Evolutionary conservation across 1,140 invertebrate genomes (phyloP).

Genomic region (Scaptodrosophila lebanonensis): DNA sequence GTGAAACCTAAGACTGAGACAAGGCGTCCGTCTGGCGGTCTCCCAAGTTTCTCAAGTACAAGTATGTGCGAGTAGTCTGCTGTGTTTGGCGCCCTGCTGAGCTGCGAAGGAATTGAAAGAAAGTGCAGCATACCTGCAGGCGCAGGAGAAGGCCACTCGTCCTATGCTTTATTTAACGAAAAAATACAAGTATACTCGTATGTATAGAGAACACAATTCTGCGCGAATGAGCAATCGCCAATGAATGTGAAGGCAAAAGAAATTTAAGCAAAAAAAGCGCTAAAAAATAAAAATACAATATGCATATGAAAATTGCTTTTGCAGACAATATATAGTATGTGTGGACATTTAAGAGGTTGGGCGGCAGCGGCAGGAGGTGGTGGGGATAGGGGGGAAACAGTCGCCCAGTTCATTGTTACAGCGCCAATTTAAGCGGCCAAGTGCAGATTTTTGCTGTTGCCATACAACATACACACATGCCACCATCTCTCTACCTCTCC

Average conservation of each 20-base stretch:
- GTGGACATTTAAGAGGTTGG: too few relatives aligned
- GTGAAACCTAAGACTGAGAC: conserved; percentile 5
- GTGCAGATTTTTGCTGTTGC: too few relatives aligned
- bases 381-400: too few relatives aligned
- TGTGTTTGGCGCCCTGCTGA: too few relatives aligned
- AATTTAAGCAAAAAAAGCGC: conserved; percentile 1
- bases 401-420: too few relatives aligned
- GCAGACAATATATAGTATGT: too few relatives aligned
- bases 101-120: neutral
- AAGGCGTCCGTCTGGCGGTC: neutral
- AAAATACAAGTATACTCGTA: too few relatives aligned
- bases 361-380: too few relatives aligned
- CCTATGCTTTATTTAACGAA: neutral
- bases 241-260: neutral
- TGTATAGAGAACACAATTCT: conserved; percentile 1
- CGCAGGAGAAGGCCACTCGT: conserved; percentile 5
- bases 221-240: conserved; percentile 2
- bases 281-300: conserved; percentile 3
- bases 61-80: too few relatives aligned
- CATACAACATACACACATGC: too few relatives aligned
- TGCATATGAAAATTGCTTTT: conserved; percentile 7
- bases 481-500: too few relatives aligned
- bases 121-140: conserved; percentile 39
- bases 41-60: neutral
- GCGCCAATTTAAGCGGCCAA: too few relatives aligned